Percentiles rank a stretch among this genome's conserved stretches.
Conservation (phyloP, 1,140 invertebrate species). For the Drosophila ananassae region DNA sequence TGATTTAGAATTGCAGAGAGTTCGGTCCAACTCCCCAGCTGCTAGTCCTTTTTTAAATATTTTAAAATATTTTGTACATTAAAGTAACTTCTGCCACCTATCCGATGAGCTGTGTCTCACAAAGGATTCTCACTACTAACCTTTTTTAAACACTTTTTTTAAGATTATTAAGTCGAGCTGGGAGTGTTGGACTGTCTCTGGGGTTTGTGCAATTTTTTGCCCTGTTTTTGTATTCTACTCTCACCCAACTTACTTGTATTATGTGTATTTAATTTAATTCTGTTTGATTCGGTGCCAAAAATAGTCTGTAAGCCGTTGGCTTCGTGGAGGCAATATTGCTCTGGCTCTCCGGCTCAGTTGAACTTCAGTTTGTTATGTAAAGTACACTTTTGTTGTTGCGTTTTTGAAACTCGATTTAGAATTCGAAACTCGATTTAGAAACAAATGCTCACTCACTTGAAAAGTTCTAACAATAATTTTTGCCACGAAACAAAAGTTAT, state of each 20-base stretch:
- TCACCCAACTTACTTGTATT: constrained; percentile 28
- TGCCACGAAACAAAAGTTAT: constrained; percentile 35
- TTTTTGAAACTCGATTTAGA: constrained; percentile 28
- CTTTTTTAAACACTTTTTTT: too few species aligned
- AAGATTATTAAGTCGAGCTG: neutral
- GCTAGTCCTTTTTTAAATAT: too few species aligned
- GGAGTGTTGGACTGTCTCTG: constrained; percentile 31
- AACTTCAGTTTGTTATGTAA: constrained; percentile 78
- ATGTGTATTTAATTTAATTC: constrained; percentile 33
- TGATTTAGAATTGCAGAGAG: constrained; percentile 53
- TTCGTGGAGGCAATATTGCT: constrained; percentile 36
- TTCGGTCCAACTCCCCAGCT: constrained; percentile 19
- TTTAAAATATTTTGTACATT: neutral
- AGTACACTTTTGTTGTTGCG: constrained; percentile 65
- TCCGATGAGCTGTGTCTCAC: too few species aligned
- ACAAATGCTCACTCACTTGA: constrained; percentile 82
- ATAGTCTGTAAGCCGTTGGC: constrained; percentile 70
- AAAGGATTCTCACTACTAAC: too few species aligned
- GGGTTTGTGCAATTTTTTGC: constrained; percentile 57
- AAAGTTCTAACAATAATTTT: constrained; percentile 80
- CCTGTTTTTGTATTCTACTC: constrained; percentile 18
- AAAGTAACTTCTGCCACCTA: neutral
- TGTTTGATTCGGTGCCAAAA: constrained; percentile 78
- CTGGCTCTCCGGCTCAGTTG: constrained; percentile 32
- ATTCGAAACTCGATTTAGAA: constrained; percentile 15